Conservation (phyloP, 2,888 invertebrate genomes). For the Chloroclysta siterata region DNA sequence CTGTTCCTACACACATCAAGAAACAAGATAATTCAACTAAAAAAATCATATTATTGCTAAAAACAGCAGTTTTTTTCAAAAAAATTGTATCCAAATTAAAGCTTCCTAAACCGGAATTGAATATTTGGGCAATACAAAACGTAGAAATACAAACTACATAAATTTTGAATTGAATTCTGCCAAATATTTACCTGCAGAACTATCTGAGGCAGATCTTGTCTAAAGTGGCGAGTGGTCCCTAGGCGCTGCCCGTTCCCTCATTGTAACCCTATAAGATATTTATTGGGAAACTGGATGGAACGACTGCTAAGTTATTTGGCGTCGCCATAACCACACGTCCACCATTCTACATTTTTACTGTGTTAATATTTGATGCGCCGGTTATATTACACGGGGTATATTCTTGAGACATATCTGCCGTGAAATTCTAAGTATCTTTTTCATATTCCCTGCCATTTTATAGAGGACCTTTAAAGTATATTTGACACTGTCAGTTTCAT, state of each 20-base stretch:
- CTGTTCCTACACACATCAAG: no score
- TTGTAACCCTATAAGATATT: constrained; percentile 84
- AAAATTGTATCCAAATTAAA: no score
- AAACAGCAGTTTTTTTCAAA: no score
- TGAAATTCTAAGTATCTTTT: neutral
- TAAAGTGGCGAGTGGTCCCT: constrained; percentile 65
- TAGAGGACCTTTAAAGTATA: no score
- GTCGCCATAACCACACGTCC: constrained; percentile 74
- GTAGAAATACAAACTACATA: neutral
- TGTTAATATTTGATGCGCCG: constrained; percentile 81
- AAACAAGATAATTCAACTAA: no score
- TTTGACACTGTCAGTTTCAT: no score
- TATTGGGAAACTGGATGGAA: constrained; percentile 81
- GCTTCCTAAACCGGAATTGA: neutral
- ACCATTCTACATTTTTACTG: constrained; percentile 82
- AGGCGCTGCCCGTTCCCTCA: constrained; percentile 65
- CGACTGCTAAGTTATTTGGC: constrained; percentile 71
- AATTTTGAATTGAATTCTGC: neutral
- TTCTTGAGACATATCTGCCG: constrained; percentile 29
- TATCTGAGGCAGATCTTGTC: constrained; percentile 27
- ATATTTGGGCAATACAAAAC: neutral
- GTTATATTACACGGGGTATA: constrained; percentile 32
- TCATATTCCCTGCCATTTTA: no score
- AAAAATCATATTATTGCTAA: no score
- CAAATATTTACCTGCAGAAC: constrained; percentile 2